Base-by-base conservation (phyloP, 2,888 invertebrate genomes). In the Heliconius cydno region DNA sequence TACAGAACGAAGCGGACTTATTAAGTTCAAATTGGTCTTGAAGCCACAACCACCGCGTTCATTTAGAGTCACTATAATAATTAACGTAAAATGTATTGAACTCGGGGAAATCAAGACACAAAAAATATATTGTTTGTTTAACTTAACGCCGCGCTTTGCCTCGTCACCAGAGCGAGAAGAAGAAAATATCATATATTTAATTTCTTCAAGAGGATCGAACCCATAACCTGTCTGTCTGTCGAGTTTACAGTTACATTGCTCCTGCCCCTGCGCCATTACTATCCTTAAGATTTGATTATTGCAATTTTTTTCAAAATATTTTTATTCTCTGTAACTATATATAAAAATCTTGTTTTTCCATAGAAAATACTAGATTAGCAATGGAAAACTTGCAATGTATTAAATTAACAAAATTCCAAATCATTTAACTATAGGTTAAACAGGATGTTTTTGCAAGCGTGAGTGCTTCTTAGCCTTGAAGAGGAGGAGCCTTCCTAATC, bases 371-470 rank as follows among this genome's bases (percentile, higher is more conserved):
- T 25, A 25, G n/a, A 70, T 13, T 13, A 10, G 25, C 22, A 19
- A 7, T 52, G 19, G 5, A 52, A 52, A n/a, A 63, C 1, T n/a
- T 38, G 3, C 10, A 22, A 57, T 6, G 30, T 57, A 57, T 22
- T 15, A 3, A 60, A 73, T 30, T 60, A 73, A 73, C 28, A 7
- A 60, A 73, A 57, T 13, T 73, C n/a, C 30, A 57, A 73, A 73
- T 73, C 57, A 73, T 73, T 73, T 73, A 38, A 73, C 9, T 60
- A 73, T 73, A 60, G n/a, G 60, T 25, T 73, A 9, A 60, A 38
- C 73, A 73, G 73, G 73, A 73, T 73, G 73, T 60, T 60, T 57
- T 60, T 60, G 15, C 38, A 25, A 73, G 73, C 60, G 60, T 60
- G 73, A 73, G 25, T 60, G 60, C 60, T 13, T 38, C 73, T 60